These are phyloP conservation scores for Sesia apiformis DNA, from an alignment of 2,888 invertebrate species.

Conservation along the genomic window DNA sequence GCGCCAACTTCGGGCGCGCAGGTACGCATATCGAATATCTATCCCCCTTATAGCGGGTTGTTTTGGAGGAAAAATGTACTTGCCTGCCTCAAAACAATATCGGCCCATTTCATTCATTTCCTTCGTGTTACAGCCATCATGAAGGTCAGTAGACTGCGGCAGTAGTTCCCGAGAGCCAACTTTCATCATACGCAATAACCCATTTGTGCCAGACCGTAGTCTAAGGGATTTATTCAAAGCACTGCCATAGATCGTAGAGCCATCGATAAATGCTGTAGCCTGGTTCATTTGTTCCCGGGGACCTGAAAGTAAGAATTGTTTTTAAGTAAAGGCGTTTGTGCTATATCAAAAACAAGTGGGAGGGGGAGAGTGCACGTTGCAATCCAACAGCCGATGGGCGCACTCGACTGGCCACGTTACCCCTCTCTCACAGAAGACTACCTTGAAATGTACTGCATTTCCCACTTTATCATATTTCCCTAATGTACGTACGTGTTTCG, in stretches of 20 bases:
- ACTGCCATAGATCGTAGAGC: slow-evolving; percentile 86
- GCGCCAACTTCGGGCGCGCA: too few species aligned
- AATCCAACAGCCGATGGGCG: too few species aligned
- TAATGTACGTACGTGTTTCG: too few species aligned
- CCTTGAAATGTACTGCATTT: too few species aligned
- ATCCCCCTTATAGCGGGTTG: too few species aligned
- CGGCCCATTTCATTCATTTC: slow-evolving; percentile 80
- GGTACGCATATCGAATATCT: too few species aligned
- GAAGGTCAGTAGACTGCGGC: slow-evolving; percentile 79
- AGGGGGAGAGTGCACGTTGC: too few species aligned
- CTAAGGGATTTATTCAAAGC: slow-evolving; percentile 55
- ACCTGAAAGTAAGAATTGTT: slow-evolving; percentile 41
- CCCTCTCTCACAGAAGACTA: too few species aligned
- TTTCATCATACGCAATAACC: slow-evolving; percentile 78
- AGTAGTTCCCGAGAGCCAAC: slow-evolving; percentile 80
- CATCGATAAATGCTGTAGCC: slow-evolving; percentile 89
- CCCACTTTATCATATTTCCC: too few species aligned
- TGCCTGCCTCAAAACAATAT: slow-evolving; percentile 86
- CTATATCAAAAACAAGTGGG: too few species aligned
- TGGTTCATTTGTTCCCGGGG: slow-evolving; percentile 90
- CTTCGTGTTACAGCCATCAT: slow-evolving; percentile 85
- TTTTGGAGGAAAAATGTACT: slow-evolving; percentile 1
- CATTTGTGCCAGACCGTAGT: slow-evolving; percentile 70
- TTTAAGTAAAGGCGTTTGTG: too few species aligned
- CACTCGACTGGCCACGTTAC: too few species aligned